These are phyloP conservation scores for Eretmocerus hayati DNA, from an alignment of 2,888 invertebrate species.

Conservation along the genomic window DNA sequence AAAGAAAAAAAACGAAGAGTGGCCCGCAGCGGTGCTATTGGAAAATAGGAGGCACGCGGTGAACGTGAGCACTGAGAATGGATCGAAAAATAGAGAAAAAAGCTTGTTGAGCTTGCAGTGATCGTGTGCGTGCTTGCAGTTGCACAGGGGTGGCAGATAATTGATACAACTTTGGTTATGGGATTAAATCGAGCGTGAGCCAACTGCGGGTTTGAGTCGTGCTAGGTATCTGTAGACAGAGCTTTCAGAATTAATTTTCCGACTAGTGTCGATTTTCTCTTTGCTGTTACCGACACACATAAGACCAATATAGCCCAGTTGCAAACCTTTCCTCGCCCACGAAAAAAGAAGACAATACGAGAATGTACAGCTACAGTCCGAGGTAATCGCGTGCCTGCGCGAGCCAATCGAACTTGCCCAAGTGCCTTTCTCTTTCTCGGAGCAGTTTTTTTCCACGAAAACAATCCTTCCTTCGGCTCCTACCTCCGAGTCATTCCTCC, in stretches of 20 bases:
- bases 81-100: conserved; percentile 1
- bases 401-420: conserved; percentile 26
- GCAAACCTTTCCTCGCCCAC: too few species aligned
- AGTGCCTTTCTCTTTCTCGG: background rate
- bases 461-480: conserved; percentile 35
- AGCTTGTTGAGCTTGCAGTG: background rate
- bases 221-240: too few species aligned
- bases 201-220: conserved; percentile 2
- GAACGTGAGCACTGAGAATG: background rate
- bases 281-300: conserved; percentile 7
- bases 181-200: conserved; percentile 33
- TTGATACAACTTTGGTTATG: conserved; percentile 31
- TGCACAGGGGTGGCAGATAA: conserved; percentile 23
- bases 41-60: background rate
- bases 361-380: background rate
- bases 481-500: too few species aligned
- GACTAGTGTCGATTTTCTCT: conserved; percentile 32
- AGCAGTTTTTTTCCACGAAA: conserved; percentile 21
- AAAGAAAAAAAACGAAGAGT: too few species aligned
- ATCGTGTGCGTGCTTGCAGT: too few species aligned
- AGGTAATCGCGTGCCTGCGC: conserved; percentile 5
- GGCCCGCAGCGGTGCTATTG: background rate
- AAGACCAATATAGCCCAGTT: too few species aligned
- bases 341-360: conserved; percentile 7
- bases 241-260: conserved; percentile 32